A percentile compares a stretch with the other conserved stretches of the same genome.
Evolutionary conservation across 2,797 vertebrate genomes (phyloP).

Genomic region (Sebastolobus altivelis): DNA sequence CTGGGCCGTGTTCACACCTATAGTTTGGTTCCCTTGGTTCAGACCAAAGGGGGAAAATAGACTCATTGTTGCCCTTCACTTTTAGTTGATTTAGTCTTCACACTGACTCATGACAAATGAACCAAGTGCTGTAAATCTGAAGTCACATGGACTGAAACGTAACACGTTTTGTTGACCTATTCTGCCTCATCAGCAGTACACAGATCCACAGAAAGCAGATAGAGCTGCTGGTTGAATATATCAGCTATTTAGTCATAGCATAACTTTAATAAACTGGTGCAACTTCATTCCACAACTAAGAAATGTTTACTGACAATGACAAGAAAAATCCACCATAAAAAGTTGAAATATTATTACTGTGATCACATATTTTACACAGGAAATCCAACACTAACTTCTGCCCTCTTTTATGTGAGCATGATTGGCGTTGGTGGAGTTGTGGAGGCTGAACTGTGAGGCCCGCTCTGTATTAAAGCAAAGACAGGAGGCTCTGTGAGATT

Average conservation of each 20-base stretch:
- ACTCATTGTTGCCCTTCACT: conserved; percentile 35
- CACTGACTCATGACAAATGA: conserved; percentile 27
- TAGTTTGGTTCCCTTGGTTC: conserved; percentile 26
- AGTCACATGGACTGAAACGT: conserved; percentile 6
- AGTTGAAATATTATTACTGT: conserved; percentile 18
- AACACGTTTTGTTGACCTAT: background rate
- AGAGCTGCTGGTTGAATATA: conserved; percentile 22
- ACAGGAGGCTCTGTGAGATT: conserved; percentile 53
- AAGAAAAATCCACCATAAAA: conserved; percentile 12
- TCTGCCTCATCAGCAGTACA: conserved; percentile 17
- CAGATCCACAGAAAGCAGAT: conserved; percentile 29
- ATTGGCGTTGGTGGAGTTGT: conserved; percentile 15
- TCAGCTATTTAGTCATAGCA: background rate
- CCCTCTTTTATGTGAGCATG: conserved; percentile 45
- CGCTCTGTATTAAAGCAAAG: conserved; percentile 53
- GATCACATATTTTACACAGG: conserved; percentile 26
- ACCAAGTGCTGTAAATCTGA: conserved; percentile 5
- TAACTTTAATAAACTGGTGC: background rate
- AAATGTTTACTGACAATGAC: background rate
- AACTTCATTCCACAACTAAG: background rate
- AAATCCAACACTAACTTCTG: conserved; percentile 23
- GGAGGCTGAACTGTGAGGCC: conserved; percentile 42
- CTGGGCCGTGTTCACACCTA: conserved; percentile 32
- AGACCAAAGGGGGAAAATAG: conserved; percentile 1
- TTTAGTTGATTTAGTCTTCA: conserved; percentile 28